Evolutionary conservation across 2,888 invertebrate species (phyloP), one percentile per base, ranked within the genome.

Genomic region (Notodonta dromedarius): DNA sequence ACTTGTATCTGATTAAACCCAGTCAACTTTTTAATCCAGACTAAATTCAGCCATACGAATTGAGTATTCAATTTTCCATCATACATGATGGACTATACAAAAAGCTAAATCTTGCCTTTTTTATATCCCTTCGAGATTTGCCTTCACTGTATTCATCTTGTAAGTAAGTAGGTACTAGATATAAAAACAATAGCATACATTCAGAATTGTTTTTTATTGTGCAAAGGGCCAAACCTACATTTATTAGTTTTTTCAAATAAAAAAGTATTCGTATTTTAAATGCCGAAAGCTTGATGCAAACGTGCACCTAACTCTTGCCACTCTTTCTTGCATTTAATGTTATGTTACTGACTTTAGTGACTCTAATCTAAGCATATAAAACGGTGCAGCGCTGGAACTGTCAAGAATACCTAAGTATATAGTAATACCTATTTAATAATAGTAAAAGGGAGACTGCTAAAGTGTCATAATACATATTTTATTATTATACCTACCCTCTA

Each of bases 241-340:
- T n/a, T 13, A n/a, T n/a, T n/a, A n/a, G n/a, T n/a, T n/a, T 14
- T 14, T 48, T 4, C 6, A 11, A 48, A 14, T 48, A 6, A 5
- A n/a, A 5, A 55, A 50, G n/a, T 46, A 6, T 35, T 35, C 35
- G 35, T 35, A 35, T 35, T 35, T 35, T 35, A 35, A 35, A 35
- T 35, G 7, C 35, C 35, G 5, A 35, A 42, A 59, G 14, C 53
- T 14, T 44, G 8, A 51, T 32, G n/a, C 24, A 8, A 44, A 32
- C 24, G 52, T 63, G 57, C 70, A 73, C 69, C 69, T 69, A 32
- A 16, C 73, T 88, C 89, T 90, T 90, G 89, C 89, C 90, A 88
- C 87, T 80, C 67, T 80, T 73, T 82, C 83, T 82, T 88, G 88
- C 88, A 89, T 90, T 89, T 89, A 88, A 79, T 82, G 78, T 74